These are phyloP conservation scores for Schrankia costaestrigalis DNA, from an alignment of 2,888 invertebrate species.

Conservation along the genomic window DNA sequence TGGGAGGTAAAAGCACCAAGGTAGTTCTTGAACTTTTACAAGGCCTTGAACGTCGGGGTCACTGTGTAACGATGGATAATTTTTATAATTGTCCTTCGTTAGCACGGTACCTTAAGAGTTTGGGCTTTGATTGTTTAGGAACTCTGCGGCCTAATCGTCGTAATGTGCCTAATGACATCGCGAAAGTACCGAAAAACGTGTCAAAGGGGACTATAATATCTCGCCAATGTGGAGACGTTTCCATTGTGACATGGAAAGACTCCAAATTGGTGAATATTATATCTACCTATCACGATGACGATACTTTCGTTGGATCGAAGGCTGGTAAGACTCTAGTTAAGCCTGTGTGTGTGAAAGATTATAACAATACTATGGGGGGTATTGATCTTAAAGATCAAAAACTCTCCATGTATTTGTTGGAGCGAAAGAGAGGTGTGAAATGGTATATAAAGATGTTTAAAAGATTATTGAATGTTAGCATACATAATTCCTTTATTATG, in stretches of 20 bases:
- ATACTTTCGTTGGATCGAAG: slow-evolving; percentile 6
- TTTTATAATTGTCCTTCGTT: slow-evolving; percentile 22
- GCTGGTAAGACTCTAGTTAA: slow-evolving; percentile 11
- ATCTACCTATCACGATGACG: slow-evolving; percentile 11
- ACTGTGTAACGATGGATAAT: slow-evolving; percentile 15
- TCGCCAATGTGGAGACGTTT: slow-evolving; percentile 20
- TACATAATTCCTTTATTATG: slow-evolving; percentile 17
- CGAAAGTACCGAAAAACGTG: slow-evolving; percentile 1
- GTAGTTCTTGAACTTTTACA: slow-evolving; percentile 8
- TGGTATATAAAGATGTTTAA: slow-evolving; percentile 27
- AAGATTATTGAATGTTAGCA: slow-evolving; percentile 20
- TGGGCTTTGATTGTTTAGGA: slow-evolving; percentile 25
- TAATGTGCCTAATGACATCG: slow-evolving; percentile 18
- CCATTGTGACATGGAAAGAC: slow-evolving; percentile 15
- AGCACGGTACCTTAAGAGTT: slow-evolving; percentile 22
- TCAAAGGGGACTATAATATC: slow-evolving; percentile 8
- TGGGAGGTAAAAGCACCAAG: slow-evolving; percentile 5
- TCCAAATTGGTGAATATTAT: slow-evolving; percentile 15
- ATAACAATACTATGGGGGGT: slow-evolving; percentile 22
- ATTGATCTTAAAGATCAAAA: slow-evolving; percentile 30
- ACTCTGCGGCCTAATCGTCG: slow-evolving; percentile 21
- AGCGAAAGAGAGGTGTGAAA: slow-evolving; percentile 22
- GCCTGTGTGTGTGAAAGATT: slow-evolving; percentile 16
- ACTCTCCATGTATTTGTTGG: slow-evolving; percentile 25
- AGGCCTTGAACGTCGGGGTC: slow-evolving; percentile 10